A percentile compares a stretch with the other conserved stretches of the same genome.
Evolutionary conservation across 2,113 vertebrate species (phyloP).

Genomic region (Tursiops truncatus): DNA sequence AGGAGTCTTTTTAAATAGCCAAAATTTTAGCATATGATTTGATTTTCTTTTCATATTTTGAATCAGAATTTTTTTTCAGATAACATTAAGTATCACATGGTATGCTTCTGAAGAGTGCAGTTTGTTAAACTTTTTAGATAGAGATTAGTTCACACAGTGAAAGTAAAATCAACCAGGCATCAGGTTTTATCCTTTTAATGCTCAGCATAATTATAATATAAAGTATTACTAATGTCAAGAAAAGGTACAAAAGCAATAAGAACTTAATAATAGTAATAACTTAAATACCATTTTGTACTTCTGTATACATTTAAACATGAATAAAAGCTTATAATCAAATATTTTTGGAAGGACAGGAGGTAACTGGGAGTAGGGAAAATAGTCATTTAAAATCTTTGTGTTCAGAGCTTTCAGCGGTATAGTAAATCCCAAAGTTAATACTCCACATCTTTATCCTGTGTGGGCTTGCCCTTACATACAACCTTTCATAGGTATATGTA

Average conservation of each 20-base stretch:
- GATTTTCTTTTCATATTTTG: conserved; percentile 22
- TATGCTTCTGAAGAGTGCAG: not conserved
- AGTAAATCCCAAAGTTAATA: conserved; percentile 20
- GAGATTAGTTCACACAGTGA: conserved; percentile 47
- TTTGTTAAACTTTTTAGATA: conserved; percentile 40
- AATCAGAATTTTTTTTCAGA: not conserved
- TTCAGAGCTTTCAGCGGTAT: not conserved
- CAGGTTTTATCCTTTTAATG: conserved; percentile 34
- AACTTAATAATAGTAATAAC: conserved; percentile 31
- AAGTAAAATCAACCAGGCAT: conserved; percentile 42
- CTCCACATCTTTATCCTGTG: not conserved
- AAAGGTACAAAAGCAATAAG: conserved; percentile 45
- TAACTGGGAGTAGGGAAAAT: not conserved
- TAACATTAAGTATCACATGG: not conserved
- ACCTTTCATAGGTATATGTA: not conserved
- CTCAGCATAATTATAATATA: conserved; percentile 42
- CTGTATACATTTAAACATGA: not conserved
- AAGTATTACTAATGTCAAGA: conserved; percentile 47
- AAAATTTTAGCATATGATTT: not conserved
- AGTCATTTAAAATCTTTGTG: not conserved
- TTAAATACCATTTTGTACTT: conserved; percentile 15
- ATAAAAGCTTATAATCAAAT: not conserved
- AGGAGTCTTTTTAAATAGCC: conserved; percentile 2
- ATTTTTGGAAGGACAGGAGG: not conserved
- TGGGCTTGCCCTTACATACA: not conserved